phyloP scores from a whole-genome alignment of 1,140 invertebrate genomes.

The Drosophila fuyamai region DNA sequence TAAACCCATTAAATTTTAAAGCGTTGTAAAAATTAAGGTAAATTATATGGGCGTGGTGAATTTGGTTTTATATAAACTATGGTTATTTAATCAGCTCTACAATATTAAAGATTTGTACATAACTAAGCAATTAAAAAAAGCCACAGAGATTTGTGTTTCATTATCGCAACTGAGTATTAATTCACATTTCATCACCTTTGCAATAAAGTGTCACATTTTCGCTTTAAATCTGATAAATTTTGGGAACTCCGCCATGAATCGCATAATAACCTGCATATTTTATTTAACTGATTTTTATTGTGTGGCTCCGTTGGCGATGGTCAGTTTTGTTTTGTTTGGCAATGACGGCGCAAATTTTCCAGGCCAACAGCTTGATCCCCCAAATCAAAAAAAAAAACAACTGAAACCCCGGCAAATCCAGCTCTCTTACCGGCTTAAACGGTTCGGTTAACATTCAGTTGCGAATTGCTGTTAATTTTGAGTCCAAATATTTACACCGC shows the following conservation, averaged over 20 bases:
- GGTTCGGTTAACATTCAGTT: conserved; percentile 31
- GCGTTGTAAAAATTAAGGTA: conserved; percentile 21
- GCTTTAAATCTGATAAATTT: conserved; percentile 38
- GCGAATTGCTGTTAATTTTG: conserved; percentile 70
- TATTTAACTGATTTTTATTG: conserved; percentile 5
- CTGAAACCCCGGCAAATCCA: not conserved
- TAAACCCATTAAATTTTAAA: conserved; percentile 22
- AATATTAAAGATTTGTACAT: not conserved
- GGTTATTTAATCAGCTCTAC: not conserved
- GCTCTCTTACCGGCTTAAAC: conserved; percentile 33
- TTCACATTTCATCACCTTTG: conserved; percentile 34
- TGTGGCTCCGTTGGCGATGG: conserved; percentile 57
- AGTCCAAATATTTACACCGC: conserved; percentile 56
- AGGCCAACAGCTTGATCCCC: conserved; percentile 21
- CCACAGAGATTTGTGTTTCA: not conserved
- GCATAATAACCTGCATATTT: conserved; percentile 16
- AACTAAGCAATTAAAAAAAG: not conserved
- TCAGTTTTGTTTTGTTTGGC: conserved; percentile 72
- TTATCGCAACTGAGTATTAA: not conserved
- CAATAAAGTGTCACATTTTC: conserved; percentile 17
- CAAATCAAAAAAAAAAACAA: not conserved
- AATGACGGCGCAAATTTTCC: conserved; percentile 70
- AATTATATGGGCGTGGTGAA: conserved; percentile 4
- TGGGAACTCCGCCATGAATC: conserved; percentile 25
- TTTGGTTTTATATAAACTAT: conserved; percentile 1